Evolutionary conservation across 2,797 vertebrate genomes (phyloP), one percentile per base, ranked within the genome.

Genomic region (Eidolon dupreanum): DNA sequence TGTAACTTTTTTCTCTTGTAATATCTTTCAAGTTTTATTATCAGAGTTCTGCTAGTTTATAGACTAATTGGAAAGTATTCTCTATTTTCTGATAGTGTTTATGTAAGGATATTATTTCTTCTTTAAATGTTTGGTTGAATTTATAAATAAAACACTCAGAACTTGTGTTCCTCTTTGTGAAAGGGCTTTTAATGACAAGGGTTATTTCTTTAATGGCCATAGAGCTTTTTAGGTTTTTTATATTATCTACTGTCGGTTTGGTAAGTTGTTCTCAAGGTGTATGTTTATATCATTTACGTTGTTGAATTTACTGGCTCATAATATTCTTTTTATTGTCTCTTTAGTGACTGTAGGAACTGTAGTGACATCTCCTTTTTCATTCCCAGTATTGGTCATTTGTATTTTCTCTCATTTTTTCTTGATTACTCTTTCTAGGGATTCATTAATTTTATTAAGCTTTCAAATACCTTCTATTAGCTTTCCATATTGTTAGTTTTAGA

Each of bases 391-490:
- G 46, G 46, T 49, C 46, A 16, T 49, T 49, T 49, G 46, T 49
- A 49, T 49, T 89, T 93, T 83, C 41, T 83, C 28, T 94, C 61
- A 41, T 68, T 83, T 59, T 82, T 82, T 89, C 38, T 89, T 89
- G 70, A 38, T 77, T 16, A 68, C 16, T 57, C 26, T 89, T 94
- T 36, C 78, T 83, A 28, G n/a, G 33, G 68, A 15, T 75, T 75
- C 59, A 75, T 89, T 38, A 94, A 0, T 83, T 83, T 83, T 66
- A 82, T 75, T 66, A 74, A 74, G 74, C 57, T 38, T 55, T 77
- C 11, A 43, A 84, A 49, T 0, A 55, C 46, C 33, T 6, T 65
- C 53, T 55, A 46, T 81, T 88, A 16, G 24, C 66, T 78, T 79
- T 63, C 31, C 10, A 6, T 82, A 68, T 59, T 53, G 13, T 87